phyloP scores from a whole-genome alignment of 2,888 invertebrate species.

The Pammene fasciana region DNA sequence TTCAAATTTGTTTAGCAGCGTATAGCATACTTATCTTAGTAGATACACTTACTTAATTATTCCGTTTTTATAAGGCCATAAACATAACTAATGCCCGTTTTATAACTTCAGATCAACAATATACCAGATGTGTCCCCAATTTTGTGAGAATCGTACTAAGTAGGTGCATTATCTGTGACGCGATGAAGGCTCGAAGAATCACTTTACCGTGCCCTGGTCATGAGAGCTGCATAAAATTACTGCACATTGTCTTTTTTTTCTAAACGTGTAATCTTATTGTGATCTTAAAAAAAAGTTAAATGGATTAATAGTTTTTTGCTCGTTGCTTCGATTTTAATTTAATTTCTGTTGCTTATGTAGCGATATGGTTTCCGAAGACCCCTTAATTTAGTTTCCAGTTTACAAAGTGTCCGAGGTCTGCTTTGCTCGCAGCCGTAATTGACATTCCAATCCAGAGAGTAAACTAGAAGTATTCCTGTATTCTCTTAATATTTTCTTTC shows the following conservation, averaged over 20 bases:
- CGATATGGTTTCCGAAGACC: too few relatives aligned
- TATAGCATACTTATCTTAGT: too few relatives aligned
- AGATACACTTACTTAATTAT: not conserved
- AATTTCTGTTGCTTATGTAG: too few relatives aligned
- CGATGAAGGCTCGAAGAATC: conserved; percentile 43
- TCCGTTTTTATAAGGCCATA: not conserved
- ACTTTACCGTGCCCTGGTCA: conserved; percentile 38
- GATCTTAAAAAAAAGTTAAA: not conserved
- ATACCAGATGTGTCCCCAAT: conserved; percentile 48
- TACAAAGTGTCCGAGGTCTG: too few relatives aligned
- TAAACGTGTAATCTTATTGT: conserved; percentile 20
- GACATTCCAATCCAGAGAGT: too few relatives aligned
- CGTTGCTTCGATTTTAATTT: too few relatives aligned
- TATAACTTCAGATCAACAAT: not conserved
- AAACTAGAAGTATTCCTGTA: too few relatives aligned
- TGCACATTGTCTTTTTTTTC: conserved; percentile 30
- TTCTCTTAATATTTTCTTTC: too few relatives aligned
- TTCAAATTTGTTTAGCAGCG: too few relatives aligned
- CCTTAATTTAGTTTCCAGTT: too few relatives aligned
- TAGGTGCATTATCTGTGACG: conserved; percentile 56
- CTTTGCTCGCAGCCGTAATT: too few relatives aligned
- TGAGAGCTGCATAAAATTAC: conserved; percentile 38
- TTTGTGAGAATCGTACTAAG: conserved; percentile 54
- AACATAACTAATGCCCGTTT: not conserved
- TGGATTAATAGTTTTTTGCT: not conserved